These are phyloP conservation scores for Serripes groenlandicus DNA, from an alignment of 2,888 invertebrate genomes.

Conservation along the genomic window DNA sequence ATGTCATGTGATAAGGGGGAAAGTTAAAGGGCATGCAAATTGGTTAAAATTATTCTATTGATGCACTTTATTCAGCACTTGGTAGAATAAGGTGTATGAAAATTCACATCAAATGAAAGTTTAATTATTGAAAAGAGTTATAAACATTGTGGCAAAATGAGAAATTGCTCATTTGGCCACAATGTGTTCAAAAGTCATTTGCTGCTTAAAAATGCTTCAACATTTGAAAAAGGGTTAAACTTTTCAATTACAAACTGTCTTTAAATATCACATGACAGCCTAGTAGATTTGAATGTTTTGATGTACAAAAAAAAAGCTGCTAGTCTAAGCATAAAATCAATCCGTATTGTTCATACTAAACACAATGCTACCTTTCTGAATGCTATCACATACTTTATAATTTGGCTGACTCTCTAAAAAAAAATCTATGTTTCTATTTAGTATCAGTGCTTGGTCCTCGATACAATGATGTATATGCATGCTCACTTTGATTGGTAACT, in stretches of 20 bases:
- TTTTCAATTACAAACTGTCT: too few relatives aligned
- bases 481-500: not conserved
- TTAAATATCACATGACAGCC: not conserved
- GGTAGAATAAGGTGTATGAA: too few relatives aligned
- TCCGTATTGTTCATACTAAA: conserved; percentile 25
- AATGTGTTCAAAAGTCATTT: not conserved
- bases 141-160: not conserved
- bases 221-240: too few relatives aligned
- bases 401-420: not conserved
- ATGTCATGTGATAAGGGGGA: conserved; percentile 26
- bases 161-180: not conserved
- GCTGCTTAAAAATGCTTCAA: not conserved
- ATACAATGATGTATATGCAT: not conserved
- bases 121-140: too few relatives aligned
- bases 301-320: not conserved
- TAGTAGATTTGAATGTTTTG: not conserved
- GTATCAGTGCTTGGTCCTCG: not conserved
- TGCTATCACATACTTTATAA: not conserved
- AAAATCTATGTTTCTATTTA: not conserved
- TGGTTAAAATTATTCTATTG: too few relatives aligned
- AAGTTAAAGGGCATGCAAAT: too few relatives aligned
- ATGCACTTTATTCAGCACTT: too few relatives aligned
- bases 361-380: not conserved
- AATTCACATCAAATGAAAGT: too few relatives aligned
- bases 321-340: too few relatives aligned